Base-by-base conservation (phyloP, 2,113 vertebrate species). In the Felis chaus region DNA sequence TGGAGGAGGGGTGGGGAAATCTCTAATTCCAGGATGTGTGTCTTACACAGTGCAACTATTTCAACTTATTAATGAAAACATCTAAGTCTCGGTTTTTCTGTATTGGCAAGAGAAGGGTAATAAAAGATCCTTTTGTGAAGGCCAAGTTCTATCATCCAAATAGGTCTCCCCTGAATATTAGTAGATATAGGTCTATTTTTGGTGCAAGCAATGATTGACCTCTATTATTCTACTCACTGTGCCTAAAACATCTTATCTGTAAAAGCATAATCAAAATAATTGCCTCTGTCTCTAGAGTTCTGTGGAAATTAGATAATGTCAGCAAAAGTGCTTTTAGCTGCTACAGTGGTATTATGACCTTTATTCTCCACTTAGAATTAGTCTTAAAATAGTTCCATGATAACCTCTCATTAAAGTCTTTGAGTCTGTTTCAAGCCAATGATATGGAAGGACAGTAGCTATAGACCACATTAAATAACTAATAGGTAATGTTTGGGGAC, bases 301-400 rank as follows among this genome's bases (percentile, higher is more conserved):
- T 68, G 61, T 91, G 96, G 85, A 97, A 94, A 96, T 97, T 96
- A 97, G 96, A 96, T 95, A 98, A 97, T 97, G 94, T 92, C 96
- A 96, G 91, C 13, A 36, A 95, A 98, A 96, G 93, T 95, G 90
- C 83, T 98, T 95, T 97, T 95, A 97, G 90, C 76, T 91, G n/a
- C 88, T 96, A 53, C 12, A 85, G 88, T 48, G 76, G 82, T 96
- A 96, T 76, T 63, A 9, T 27, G 45, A 41, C 19, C 98, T 97
- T 76, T 95, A 93, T 96, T 97, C 73, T 95, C 29, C 78, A 96
- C 94, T 97, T 97, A 89, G 48, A 94, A 83, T 90, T 89, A 93
- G 48, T 81, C 95, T 97, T 94, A 96, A 98, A 98, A 97, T 95
- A 97, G 91, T 97, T 96, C 79, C n/a, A 71, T 76, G 82, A 80